A percentile compares a stretch with the other conserved stretches of the same genome.
Conservation (phyloP, 2,888 invertebrate species). For the Drosophila testacea region DNA sequence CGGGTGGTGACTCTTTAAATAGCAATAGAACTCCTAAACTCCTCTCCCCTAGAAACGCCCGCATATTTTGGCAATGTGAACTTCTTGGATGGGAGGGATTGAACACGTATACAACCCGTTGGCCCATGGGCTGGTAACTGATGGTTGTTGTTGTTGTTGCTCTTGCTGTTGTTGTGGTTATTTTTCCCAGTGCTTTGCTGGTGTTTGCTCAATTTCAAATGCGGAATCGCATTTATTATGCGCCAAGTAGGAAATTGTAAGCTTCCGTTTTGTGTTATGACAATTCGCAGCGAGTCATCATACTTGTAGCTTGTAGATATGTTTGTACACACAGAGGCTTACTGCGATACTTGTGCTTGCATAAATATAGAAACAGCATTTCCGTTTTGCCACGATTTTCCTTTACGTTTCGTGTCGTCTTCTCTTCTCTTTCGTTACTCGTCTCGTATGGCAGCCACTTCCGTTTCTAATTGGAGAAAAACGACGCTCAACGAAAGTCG, state of each 20-base stretch:
- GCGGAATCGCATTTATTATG: conserved; percentile 71
- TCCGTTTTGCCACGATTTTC: conserved; percentile 60
- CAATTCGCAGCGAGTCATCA: conserved; percentile 62
- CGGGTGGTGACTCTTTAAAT: background rate
- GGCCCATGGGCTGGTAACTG: conserved; percentile 27
- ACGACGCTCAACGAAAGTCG: conserved; percentile 25
- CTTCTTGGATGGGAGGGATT: conserved; percentile 31
- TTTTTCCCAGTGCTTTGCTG: conserved; percentile 27
- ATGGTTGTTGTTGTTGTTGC: conserved; percentile 16
- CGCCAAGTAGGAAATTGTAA: conserved; percentile 78
- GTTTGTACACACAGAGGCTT: conserved; percentile 1
- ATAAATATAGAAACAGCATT: conserved; percentile 72
- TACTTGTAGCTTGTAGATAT: background rate
- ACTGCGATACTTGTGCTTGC: conserved; percentile 42
- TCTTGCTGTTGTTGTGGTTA: background rate
- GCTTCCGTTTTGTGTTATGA: conserved; percentile 79
- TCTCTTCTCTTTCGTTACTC: conserved; percentile 1
- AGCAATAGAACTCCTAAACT: background rate
- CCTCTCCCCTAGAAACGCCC: background rate
- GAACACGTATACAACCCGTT: conserved; percentile 61
- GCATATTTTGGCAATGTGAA: conserved; percentile 23
- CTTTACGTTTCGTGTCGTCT: conserved; percentile 1
- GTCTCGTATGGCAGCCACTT: conserved; percentile 69
- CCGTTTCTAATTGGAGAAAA: conserved; percentile 71
- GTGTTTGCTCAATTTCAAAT: conserved; percentile 53